These are phyloP conservation scores for Drosophila robusta DNA, from an alignment of 2,888 invertebrate genomes.

Conservation along the genomic window DNA sequence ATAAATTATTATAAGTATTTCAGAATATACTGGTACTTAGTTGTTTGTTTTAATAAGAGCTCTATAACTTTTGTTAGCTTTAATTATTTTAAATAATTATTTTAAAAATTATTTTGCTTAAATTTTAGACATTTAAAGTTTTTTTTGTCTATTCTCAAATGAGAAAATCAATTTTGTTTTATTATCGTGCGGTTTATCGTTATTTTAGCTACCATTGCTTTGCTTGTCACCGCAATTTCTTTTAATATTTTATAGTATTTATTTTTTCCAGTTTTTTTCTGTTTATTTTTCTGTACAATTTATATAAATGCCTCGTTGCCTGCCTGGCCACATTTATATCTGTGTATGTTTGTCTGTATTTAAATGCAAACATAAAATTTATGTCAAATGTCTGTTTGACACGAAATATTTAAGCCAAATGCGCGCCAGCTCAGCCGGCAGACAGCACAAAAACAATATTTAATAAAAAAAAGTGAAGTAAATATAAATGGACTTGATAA, in stretches of 20 bases:
- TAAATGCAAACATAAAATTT: slow-evolving; percentile 83
- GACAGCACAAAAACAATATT: slow-evolving; percentile 64
- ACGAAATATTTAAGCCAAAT: slow-evolving; percentile 82
- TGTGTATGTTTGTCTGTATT: slow-evolving; percentile 62
- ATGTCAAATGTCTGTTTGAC: slow-evolving; percentile 83
- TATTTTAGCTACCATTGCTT: slow-evolving; percentile 8
- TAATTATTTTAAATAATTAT: too few relatives aligned
- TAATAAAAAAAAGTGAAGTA: slow-evolving; percentile 36
- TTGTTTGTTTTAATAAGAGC: neutral
- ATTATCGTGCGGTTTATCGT: slow-evolving; percentile 32
- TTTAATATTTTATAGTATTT: slow-evolving; percentile 59
- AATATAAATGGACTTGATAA: slow-evolving; percentile 27
- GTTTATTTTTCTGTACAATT: slow-evolving; percentile 42
- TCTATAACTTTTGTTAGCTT: too few relatives aligned
- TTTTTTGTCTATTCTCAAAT: neutral
- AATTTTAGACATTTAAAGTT: neutral
- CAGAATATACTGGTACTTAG: too few relatives aligned
- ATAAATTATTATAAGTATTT: too few relatives aligned
- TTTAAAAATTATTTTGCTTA: neutral
- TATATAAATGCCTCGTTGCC: slow-evolving; percentile 48
- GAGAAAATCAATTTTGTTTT: slow-evolving; percentile 2
- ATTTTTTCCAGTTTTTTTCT: slow-evolving; percentile 34
- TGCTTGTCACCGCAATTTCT: slow-evolving; percentile 46
- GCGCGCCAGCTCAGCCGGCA: slow-evolving; percentile 39
- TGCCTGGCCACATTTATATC: slow-evolving; percentile 15